Conservation (phyloP, 1,140 invertebrate species). For the Adelges cooleyi region DNA sequence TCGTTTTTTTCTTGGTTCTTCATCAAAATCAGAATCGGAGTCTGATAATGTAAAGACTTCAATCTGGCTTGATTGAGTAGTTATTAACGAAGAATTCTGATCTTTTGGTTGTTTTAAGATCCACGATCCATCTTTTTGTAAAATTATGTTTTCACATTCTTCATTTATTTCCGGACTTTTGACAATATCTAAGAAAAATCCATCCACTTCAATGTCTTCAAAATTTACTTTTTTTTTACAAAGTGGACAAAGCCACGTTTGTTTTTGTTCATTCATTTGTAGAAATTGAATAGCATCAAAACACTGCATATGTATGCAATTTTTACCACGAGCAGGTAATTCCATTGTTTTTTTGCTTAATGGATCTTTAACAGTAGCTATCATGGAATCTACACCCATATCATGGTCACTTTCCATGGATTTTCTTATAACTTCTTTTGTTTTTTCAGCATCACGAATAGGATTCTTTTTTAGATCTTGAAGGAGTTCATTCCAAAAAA, state of each 20-base stretch:
- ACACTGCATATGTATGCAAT: slow-evolving; percentile 92
- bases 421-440: slow-evolving; percentile 7
- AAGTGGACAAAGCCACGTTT: slow-evolving; percentile 96
- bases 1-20: background rate
- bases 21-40: background rate
- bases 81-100: background rate
- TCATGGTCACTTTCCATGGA: slow-evolving; percentile 2
- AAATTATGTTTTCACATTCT: slow-evolving; percentile 10
- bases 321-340: slow-evolving; percentile 74
- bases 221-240: slow-evolving; percentile 59
- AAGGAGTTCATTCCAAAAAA: slow-evolving; percentile 1
- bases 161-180: slow-evolving; percentile 1
- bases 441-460: background rate
- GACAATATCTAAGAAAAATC: slow-evolving; percentile 16
- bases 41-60: slow-evolving; percentile 19
- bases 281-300: slow-evolving; percentile 92
- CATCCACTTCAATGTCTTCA: slow-evolving; percentile 17
- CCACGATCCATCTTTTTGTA: slow-evolving; percentile 14
- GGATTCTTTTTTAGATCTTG: slow-evolving; percentile 14
- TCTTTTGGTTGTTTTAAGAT: background rate
- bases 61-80: background rate
- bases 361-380: slow-evolving; percentile 49
- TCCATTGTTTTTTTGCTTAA: slow-evolving; percentile 89
- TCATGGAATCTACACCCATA: slow-evolving; percentile 2
- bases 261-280: slow-evolving; percentile 97